Conservation (phyloP, 2,888 invertebrate genomes). For the Ephialtes manifestator region DNA sequence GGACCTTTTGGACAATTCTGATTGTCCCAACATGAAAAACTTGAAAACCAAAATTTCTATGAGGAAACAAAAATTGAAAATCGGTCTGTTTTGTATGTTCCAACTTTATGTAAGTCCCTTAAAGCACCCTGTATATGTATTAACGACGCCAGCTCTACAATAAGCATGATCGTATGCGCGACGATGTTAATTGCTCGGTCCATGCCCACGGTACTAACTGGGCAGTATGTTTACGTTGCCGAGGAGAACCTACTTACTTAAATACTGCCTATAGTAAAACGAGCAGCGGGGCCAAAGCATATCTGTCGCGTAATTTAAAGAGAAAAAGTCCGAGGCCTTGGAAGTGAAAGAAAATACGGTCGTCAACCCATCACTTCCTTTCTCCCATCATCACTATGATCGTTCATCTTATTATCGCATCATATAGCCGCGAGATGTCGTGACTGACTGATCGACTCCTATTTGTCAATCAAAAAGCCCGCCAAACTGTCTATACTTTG, state of each 20-base stretch:
- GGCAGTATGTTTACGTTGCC: background rate
- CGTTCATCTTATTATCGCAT: background rate
- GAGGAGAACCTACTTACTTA: conserved; percentile 20
- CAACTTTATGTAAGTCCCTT: background rate
- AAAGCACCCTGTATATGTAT: background rate
- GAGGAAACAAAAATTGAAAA: background rate
- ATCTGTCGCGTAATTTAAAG: conserved; percentile 5
- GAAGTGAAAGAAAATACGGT: conserved; percentile 1
- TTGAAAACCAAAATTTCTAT: no score
- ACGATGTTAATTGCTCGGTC: background rate
- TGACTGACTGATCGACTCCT: background rate
- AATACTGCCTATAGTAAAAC: background rate
- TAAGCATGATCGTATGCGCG: background rate
- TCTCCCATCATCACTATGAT: background rate
- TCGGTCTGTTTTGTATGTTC: no score
- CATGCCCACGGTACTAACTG: background rate
- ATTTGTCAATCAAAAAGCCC: background rate
- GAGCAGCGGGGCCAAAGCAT: background rate
- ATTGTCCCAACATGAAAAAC: no score
- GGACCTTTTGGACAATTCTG: no score
- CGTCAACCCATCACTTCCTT: conserved; percentile 5
- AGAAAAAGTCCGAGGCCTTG: background rate
- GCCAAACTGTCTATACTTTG: background rate
- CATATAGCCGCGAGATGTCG: background rate
- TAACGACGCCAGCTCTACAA: background rate